These are phyloP conservation scores for Tenodera sinensis DNA, from an alignment of 2,888 invertebrate species.

Conservation along the genomic window DNA sequence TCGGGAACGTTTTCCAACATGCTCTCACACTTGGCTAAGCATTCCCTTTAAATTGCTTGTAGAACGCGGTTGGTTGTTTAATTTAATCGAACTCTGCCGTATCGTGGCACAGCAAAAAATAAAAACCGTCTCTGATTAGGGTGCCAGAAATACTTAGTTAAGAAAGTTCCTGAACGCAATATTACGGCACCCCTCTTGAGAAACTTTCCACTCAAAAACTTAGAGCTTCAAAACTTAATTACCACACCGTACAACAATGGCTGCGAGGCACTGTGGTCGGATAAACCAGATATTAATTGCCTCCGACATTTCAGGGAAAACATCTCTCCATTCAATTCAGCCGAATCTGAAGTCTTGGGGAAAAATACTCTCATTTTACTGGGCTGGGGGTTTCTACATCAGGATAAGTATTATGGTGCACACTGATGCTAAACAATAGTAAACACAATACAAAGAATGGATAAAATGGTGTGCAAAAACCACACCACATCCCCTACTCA, in stretches of 20 bases:
- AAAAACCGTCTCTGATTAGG: background rate
- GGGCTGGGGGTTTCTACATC: too few relatives aligned
- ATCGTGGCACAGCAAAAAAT: background rate
- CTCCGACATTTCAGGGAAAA: background rate
- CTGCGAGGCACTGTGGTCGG: background rate
- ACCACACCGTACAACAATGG: background rate
- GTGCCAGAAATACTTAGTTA: background rate
- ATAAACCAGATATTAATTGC: background rate
- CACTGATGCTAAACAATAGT: too few relatives aligned
- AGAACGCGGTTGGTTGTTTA: background rate
- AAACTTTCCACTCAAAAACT: background rate
- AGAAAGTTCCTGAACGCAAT: background rate
- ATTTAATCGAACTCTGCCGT: background rate
- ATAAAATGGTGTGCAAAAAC: too few relatives aligned
- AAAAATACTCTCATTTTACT: too few relatives aligned
- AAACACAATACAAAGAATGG: too few relatives aligned
- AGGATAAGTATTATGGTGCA: too few relatives aligned
- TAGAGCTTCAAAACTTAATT: background rate
- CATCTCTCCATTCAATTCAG: background rate
- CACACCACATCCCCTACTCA: too few relatives aligned
- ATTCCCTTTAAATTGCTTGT: background rate
- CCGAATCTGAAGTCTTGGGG: too few relatives aligned
- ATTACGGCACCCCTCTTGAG: background rate
- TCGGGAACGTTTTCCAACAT: background rate
- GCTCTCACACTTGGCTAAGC: background rate